Evolutionary conservation across 2,113 vertebrate genomes (phyloP).

Genomic region (Gobio gobio): DNA sequence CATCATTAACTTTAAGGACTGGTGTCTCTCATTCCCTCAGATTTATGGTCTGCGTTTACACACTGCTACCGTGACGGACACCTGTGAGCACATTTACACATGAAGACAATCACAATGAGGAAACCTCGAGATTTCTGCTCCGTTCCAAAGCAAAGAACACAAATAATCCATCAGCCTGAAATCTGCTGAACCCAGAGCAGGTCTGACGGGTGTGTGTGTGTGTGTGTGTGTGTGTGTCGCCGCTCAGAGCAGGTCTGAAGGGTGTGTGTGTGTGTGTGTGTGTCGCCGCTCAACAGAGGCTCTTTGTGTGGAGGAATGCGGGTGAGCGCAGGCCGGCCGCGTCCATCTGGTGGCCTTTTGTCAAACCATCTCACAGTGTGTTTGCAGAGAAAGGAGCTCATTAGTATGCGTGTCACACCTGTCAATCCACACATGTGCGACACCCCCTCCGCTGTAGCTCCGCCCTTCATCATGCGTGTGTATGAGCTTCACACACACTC

Average conservation of each 20-base stretch:
- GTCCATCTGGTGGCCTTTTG: conserved; percentile 77
- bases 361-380: conserved; percentile 67
- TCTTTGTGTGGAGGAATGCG: conserved; percentile 79
- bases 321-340: conserved; percentile 64
- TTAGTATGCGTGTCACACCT: conserved; percentile 77
- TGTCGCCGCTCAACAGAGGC: conserved; percentile 68
- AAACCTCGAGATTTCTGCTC: neutral
- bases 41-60: neutral
- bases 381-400: conserved; percentile 61
- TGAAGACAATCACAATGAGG: too few relatives aligned
- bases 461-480: conserved; percentile 64
- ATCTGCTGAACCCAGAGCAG: neutral
- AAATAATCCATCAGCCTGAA: neutral
- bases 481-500: neutral
- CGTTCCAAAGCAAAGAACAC: neutral
- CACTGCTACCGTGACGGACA: neutral
- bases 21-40: neutral
- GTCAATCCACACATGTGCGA: conserved; percentile 42
- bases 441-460: conserved; percentile 49
- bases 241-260: neutral
- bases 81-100: neutral
- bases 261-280: neutral
- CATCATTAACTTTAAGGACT: neutral
- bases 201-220: neutral
- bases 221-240: too few relatives aligned